Evolutionary conservation across 2,888 invertebrate species (phyloP), one percentile per base, ranked within the genome.

Genomic region (Drosophila prostipennis): DNA sequence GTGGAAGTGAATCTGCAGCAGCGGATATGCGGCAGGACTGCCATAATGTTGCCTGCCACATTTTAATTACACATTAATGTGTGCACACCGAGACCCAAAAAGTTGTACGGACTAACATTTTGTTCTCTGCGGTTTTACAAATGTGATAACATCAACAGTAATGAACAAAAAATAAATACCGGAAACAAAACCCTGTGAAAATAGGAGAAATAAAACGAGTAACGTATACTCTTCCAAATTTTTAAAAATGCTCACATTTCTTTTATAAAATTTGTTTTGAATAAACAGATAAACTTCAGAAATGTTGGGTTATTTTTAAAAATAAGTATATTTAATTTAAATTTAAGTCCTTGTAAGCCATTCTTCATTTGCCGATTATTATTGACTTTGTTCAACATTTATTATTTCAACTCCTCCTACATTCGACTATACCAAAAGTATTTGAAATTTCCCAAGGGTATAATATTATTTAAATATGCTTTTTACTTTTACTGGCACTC

Each of bases 61-160:
- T 83, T 89, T 89, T 87, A 89, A 84, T 84, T 84, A 84, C 87
- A 80, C 72, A 78, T 80, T 86, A 83, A 72, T 76, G 76, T 52
- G 45, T 43, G 45, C 49, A 43, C 51, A 51, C 51, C 55, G 61
- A 58, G 26, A 59, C 59, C 68, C 56, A 51, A 53, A 61, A 55
- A 59, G 56, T 58, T 48, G 48, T 52, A 68, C 43, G 45, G 71
- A 71, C 80, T 88, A 88, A 71, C 70, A 77, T 83, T 82, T 72
- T 59, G 52, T 72, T 59, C 70, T 72, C 69, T 74, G 71, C 43
- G 72, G 88, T 64, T 74, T 67, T 55, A 70, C 56, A 79, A 72
- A 63, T 70, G 59, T 65, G 74, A 71, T 71, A 74, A 55, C 74
- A 71, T 71, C 70, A 71, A 71, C 74, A 55, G 70, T 36, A 55